Evolutionary conservation across 2,888 invertebrate genomes (phyloP).

Genomic region (Andrena bicolor): DNA sequence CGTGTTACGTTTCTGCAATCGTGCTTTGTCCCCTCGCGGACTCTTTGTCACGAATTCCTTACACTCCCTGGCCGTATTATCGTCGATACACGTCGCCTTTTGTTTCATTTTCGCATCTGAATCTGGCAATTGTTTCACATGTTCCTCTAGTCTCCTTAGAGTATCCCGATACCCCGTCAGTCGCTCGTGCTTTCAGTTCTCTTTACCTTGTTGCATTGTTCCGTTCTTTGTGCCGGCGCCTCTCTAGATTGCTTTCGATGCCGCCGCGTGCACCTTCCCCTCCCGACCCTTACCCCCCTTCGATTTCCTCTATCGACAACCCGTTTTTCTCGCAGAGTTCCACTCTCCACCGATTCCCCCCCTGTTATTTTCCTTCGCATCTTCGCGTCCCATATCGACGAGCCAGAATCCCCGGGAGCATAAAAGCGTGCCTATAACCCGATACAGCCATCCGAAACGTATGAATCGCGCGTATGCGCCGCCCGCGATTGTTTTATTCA

Average conservation of each 20-base stretch:
- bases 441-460: background rate
- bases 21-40: background rate
- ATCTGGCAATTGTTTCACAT: slow-evolving; percentile 44
- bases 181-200: slow-evolving; percentile 31
- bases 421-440: slow-evolving; percentile 1
- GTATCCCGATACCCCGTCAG: slow-evolving; percentile 21
- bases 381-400: slow-evolving; percentile 28
- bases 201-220: slow-evolving; percentile 56
- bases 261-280: background rate
- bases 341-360: background rate
- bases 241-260: slow-evolving; percentile 55
- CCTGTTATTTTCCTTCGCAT: slow-evolving; percentile 36
- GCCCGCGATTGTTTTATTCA: background rate
- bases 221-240: slow-evolving; percentile 47
- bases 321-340: slow-evolving; percentile 31
- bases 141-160: slow-evolving; percentile 23
- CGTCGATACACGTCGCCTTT: slow-evolving; percentile 16
- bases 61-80: background rate
- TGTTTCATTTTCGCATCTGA: slow-evolving; percentile 35
- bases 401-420: background rate
- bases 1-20: background rate
- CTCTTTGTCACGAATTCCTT: background rate
- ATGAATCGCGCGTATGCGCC: background rate
- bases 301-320: slow-evolving; percentile 25
- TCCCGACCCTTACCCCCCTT: background rate